Conservation (phyloP, 2,113 vertebrate species). For the Mustelus asterias region DNA sequence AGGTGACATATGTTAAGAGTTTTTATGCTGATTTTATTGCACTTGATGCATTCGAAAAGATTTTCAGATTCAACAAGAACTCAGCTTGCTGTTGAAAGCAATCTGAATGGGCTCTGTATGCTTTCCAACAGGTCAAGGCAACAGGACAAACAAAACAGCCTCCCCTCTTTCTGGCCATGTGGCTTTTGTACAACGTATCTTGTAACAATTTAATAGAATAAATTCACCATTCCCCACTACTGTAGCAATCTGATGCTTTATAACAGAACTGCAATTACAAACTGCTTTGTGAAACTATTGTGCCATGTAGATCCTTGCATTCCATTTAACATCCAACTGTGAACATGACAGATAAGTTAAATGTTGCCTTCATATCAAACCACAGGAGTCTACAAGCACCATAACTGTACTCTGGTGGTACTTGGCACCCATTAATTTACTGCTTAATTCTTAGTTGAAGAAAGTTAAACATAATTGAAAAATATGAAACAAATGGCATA, state of each 20-base stretch:
- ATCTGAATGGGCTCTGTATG: background rate
- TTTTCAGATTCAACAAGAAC: background rate
- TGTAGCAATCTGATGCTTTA: background rate
- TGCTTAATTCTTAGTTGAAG: background rate
- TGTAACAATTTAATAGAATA: background rate
- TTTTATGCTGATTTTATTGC: background rate
- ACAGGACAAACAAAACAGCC: background rate
- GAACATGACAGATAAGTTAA: constrained; percentile 14
- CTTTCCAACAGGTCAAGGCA: background rate
- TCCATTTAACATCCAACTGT: constrained; percentile 1
- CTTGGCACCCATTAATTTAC: constrained; percentile 2
- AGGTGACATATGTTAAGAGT: background rate
- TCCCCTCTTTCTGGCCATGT: background rate
- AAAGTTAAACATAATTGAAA: background rate
- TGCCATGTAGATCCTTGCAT: background rate
- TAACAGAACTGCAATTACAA: background rate
- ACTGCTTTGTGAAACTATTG: background rate
- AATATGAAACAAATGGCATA: background rate
- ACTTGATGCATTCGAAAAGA: background rate
- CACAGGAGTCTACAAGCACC: background rate
- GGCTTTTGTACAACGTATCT: background rate
- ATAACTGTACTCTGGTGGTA: background rate
- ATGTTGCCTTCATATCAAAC: background rate
- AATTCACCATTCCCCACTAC: background rate
- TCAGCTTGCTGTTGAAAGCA: background rate